A percentile compares a stretch with the other conserved stretches of the same genome.
Evolutionary conservation across 2,113 vertebrate species (phyloP).

Genomic region (Diglossa brunneiventris): DNA sequence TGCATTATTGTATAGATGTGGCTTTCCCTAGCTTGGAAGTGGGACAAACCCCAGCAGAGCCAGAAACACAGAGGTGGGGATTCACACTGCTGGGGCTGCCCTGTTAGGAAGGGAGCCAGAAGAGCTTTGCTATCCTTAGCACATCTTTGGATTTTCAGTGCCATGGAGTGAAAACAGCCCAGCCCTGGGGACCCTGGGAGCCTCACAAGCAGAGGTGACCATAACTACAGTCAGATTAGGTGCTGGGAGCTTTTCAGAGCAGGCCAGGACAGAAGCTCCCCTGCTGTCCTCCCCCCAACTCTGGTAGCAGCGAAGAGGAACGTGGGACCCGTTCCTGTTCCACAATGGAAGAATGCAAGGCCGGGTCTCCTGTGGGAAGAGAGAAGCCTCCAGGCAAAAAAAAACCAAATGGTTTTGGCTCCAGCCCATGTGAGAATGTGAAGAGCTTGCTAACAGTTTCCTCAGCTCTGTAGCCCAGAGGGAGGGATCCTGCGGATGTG

Average conservation of each 20-base stretch:
- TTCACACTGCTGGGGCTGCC: neutral
- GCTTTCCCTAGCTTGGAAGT: neutral
- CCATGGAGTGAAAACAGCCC: neutral
- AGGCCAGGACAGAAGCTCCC: neutral
- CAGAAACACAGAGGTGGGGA: neutral
- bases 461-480: conserved; percentile 7
- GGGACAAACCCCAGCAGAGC: neutral
- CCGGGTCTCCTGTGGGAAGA: conserved; percentile 49
- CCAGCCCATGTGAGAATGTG: conserved; percentile 2
- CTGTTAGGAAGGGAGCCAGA: neutral
- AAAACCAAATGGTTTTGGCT: conserved; percentile 43
- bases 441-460: conserved; percentile 52
- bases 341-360: conserved; percentile 40
- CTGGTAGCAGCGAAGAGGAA: neutral
- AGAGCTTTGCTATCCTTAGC: neutral
- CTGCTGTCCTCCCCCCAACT: neutral
- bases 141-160: neutral
- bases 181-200: neutral
- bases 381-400: conserved; percentile 51
- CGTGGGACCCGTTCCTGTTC: neutral
- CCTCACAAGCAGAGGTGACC: neutral
- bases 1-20: neutral
- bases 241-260: neutral
- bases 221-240: neutral
- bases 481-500: conserved; percentile 4